Evolutionary conservation across 2,113 vertebrate species (phyloP).

Genomic region (Glareola pratincola): DNA sequence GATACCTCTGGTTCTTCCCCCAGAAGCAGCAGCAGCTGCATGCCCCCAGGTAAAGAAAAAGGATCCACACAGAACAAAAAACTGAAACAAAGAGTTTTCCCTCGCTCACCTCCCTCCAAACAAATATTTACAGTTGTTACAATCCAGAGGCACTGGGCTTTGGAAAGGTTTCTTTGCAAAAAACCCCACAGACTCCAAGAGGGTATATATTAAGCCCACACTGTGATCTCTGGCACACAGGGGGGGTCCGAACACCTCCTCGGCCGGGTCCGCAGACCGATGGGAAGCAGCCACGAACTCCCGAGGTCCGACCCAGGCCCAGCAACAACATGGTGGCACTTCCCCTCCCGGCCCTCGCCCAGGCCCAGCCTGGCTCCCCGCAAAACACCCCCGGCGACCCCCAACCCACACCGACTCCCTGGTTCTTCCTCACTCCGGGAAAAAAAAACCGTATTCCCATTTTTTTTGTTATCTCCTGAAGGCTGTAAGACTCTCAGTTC

Average conservation of each 20-base stretch:
- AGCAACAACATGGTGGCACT: background rate
- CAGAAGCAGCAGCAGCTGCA: rapidly evolving
- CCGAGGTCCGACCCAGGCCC: rapidly evolving
- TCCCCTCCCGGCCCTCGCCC: background rate
- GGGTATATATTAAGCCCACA: background rate
- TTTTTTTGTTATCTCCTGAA: background rate
- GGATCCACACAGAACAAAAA: background rate
- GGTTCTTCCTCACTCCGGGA: background rate
- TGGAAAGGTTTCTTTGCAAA: background rate
- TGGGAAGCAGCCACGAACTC: background rate
- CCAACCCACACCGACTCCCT: background rate
- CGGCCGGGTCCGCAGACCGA: rapidly evolving
- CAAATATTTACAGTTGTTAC: background rate
- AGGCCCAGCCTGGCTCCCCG: background rate
- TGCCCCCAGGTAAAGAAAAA: background rate
- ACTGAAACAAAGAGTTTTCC: background rate
- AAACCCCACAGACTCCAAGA: background rate
- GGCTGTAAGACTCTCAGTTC: background rate
- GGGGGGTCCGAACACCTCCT: background rate
- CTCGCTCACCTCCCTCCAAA: background rate
- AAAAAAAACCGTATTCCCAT: background rate
- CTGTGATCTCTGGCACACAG: rapidly evolving
- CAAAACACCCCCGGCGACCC: background rate
- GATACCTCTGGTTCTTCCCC: background rate
- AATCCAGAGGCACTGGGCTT: background rate